These are phyloP conservation scores for Bombus balteatus DNA, from an alignment of 1,140 invertebrate genomes.

Conservation along the genomic window DNA sequence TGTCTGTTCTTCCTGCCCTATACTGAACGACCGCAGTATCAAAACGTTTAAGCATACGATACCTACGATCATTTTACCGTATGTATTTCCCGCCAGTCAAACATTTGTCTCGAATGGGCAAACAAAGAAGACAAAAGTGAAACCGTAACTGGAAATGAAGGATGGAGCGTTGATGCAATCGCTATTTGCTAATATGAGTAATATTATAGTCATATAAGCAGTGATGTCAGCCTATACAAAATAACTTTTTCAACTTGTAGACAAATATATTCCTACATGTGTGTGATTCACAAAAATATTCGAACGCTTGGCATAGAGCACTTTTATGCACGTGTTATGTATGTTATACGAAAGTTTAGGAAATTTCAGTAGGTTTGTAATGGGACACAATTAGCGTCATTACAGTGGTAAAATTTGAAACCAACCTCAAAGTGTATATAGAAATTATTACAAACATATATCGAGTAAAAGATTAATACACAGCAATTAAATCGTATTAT, in stretches of 20 bases:
- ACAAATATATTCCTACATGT: neutral
- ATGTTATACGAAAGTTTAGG: too few relatives aligned
- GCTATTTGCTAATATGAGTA: constrained; percentile 2
- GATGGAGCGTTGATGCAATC: constrained; percentile 18
- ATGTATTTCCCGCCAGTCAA: neutral
- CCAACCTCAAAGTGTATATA: too few relatives aligned
- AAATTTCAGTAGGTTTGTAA: too few relatives aligned
- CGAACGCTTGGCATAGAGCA: too few relatives aligned
- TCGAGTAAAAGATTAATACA: too few relatives aligned
- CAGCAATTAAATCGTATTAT: too few relatives aligned
- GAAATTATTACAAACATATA: too few relatives aligned
- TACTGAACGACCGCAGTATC: neutral
- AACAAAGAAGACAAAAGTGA: constrained; percentile 27
- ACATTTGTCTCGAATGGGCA: neutral
- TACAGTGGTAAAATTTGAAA: too few relatives aligned
- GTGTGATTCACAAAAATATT: too few relatives aligned
- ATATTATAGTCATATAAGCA: neutral
- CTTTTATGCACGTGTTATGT: too few relatives aligned
- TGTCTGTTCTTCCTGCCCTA: neutral
- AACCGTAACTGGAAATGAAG: neutral
- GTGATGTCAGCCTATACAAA: neutral
- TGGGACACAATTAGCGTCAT: too few relatives aligned
- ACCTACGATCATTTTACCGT: neutral
- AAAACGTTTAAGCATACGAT: neutral
- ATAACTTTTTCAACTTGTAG: neutral